Evolutionary conservation across 2,113 vertebrate species (phyloP).

Genomic region (mouse (Mus musculus)): DNA sequence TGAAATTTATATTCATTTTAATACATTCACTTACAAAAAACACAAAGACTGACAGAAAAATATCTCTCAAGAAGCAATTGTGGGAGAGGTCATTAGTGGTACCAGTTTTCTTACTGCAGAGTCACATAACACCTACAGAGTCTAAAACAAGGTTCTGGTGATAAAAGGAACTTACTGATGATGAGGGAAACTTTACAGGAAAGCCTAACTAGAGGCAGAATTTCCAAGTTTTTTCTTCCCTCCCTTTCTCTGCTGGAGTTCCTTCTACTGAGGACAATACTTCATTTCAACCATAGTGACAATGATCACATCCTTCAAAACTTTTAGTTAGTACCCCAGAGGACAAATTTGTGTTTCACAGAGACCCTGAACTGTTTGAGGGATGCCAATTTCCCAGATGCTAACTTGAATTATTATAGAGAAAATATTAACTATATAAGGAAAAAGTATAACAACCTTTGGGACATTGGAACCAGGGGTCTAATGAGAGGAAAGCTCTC

Average conservation of each 20-base stretch:
- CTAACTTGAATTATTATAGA: not conserved
- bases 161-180: not conserved
- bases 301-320: not conserved
- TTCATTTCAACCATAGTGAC: not conserved
- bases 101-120: not conserved
- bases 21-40: not conserved
- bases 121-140: not conserved
- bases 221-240: not conserved
- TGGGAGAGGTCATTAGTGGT: not conserved
- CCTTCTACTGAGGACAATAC: not conserved
- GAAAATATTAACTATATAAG: not conserved
- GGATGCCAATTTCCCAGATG: not conserved
- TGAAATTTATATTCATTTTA: slow-evolving; percentile 3
- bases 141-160: not conserved
- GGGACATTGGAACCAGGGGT: not conserved
- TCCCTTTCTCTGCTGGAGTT: not conserved
- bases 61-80: not conserved
- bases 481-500: not conserved
- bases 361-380: not conserved
- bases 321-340: not conserved
- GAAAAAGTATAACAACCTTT: not conserved
- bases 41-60: slow-evolving; percentile 1
- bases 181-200: not conserved
- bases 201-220: not conserved
- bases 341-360: not conserved